A percentile compares a stretch with the other conserved stretches of the same genome.
Conservation (phyloP, 2,888 invertebrate genomes). For the Homarus gammarus region DNA sequence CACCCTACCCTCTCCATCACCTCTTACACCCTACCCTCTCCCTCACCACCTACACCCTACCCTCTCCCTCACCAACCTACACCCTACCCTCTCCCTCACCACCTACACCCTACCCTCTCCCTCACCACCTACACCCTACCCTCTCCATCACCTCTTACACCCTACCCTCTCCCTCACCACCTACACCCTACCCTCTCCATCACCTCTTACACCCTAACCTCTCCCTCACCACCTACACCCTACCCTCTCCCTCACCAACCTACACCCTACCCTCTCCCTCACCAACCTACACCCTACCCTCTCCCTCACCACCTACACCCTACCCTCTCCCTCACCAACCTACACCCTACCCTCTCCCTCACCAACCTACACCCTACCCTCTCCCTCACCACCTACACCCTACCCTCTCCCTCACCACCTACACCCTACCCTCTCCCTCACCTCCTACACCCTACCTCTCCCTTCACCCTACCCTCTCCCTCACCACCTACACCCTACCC, state of each 20-base stretch:
- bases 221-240: too few species aligned
- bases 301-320: neutral
- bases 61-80: too few species aligned
- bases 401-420: neutral
- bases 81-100: too few species aligned
- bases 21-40: slow-evolving; percentile 22
- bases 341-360: neutral
- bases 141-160: too few species aligned
- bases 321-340: neutral
- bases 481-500: neutral
- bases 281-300: neutral
- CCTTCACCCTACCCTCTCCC: neutral
- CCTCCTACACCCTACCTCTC: neutral
- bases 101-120: too few species aligned
- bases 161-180: too few species aligned
- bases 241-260: too few species aligned
- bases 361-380: neutral
- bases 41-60: too few species aligned
- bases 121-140: neutral
- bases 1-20: slow-evolving; percentile 21
- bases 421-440: neutral
- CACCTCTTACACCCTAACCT: too few species aligned
- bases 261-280: neutral
- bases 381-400: neutral
- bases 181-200: too few species aligned